Evolutionary conservation across 2,797 vertebrate species (phyloP).

Genomic region (Synaphobranchus kaupii): DNA sequence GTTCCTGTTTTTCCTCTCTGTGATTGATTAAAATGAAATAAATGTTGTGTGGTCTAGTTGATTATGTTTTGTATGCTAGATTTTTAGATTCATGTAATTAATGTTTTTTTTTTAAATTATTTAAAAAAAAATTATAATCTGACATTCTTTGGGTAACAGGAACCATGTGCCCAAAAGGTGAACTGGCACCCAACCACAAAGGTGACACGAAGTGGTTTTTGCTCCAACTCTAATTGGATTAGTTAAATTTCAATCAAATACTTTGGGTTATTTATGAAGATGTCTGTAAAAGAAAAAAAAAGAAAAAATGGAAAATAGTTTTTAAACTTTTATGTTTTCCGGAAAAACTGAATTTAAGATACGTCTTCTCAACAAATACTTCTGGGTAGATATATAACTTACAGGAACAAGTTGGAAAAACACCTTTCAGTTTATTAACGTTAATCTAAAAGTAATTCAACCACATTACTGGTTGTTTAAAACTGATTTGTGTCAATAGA

Average conservation of each 20-base stretch:
- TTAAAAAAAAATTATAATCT: too few relatives aligned
- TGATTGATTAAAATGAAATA: neutral
- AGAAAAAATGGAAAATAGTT: too few relatives aligned
- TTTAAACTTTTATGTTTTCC: too few relatives aligned
- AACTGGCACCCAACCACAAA: neutral
- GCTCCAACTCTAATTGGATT: neutral
- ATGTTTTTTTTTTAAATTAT: neutral
- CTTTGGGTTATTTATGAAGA: too few relatives aligned
- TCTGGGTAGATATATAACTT: neutral
- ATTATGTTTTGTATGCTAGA: neutral
- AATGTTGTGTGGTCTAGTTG: neutral
- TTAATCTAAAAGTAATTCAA: too few relatives aligned
- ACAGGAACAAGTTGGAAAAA: neutral
- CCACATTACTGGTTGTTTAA: too few relatives aligned
- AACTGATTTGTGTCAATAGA: neutral
- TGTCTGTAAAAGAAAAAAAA: too few relatives aligned
- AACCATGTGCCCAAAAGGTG: neutral
- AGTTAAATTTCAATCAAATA: neutral
- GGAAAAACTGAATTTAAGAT: too few relatives aligned
- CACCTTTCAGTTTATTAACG: too few relatives aligned
- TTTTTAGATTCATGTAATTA: neutral
- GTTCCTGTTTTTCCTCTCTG: neutral
- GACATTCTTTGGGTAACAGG: neutral
- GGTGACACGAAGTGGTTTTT: neutral
- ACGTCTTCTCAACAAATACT: too few relatives aligned